Percentiles rank a stretch among this genome's conserved stretches.
Evolutionary conservation across 2,888 invertebrate genomes (phyloP).

Genomic region (Tetranychus piercei): DNA sequence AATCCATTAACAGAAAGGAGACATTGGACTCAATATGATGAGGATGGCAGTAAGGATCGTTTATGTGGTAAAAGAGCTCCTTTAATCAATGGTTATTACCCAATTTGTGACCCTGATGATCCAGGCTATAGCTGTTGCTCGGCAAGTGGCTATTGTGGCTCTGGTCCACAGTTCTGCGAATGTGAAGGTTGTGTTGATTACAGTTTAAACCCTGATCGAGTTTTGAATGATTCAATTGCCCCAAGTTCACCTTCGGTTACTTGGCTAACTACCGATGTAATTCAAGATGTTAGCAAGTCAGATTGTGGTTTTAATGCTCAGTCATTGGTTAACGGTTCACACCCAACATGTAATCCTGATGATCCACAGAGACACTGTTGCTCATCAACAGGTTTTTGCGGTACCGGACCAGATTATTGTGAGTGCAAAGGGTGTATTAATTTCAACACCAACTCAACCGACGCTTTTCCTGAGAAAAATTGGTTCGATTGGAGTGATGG

Average conservation of each 20-base stretch:
- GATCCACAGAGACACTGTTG: conserved; percentile 16
- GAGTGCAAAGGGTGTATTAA: conserved; percentile 14
- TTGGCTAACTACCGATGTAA: conserved; percentile 12
- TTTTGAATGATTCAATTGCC: conserved; percentile 5
- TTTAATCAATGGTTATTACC: conserved; percentile 30
- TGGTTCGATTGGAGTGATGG: conserved; percentile 14
- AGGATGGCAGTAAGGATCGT: conserved; percentile 26
- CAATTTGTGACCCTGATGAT: conserved; percentile 32
- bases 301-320: conserved; percentile 13
- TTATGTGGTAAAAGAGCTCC: conserved; percentile 31
- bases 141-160: conserved; percentile 30
- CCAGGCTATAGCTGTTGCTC: conserved; percentile 31
- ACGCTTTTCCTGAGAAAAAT: neutral
- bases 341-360: conserved; percentile 18
- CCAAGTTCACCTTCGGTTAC: conserved; percentile 8
- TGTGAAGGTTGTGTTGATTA: conserved; percentile 28
- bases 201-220: conserved; percentile 12
- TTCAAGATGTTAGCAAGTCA: conserved; percentile 2
- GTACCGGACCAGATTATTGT: conserved; percentile 14
- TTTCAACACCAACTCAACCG: conserved; percentile 9
- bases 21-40: conserved; percentile 31
- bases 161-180: conserved; percentile 30
- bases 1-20: conserved; percentile 27
- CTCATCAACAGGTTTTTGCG: conserved; percentile 14
- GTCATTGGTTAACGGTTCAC: conserved; percentile 10